Base-by-base conservation (phyloP, 2,113 vertebrate genomes). In the Notiomystis cincta region DNA sequence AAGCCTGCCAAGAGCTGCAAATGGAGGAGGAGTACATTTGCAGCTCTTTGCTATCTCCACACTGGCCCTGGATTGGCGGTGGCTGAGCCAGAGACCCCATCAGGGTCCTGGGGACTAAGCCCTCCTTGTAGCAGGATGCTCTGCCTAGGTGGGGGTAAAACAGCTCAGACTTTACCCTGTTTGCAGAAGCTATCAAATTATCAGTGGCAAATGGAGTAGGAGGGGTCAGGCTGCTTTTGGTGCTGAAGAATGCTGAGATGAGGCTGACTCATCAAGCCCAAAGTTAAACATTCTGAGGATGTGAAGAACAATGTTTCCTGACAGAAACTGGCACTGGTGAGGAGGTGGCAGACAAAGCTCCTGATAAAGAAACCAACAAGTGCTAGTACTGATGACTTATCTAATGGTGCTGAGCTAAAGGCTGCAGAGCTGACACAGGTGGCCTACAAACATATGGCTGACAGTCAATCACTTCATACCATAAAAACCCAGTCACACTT, bases 271-370 rank as follows among this genome's bases (percentile, higher is more conserved):
- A 70, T 56, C 35, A 33, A 70, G 64, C 56, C 22, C 56, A 15
- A 56, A 90, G 87, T 90, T 56, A 90, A 90, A 90, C 88, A 90
- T 77, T 90, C 56, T 50, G 42, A 70, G 48, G 71, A 83, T 54
- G 48, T 56, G 80, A 90, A 70, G 57, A 77, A 77, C 88, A 90
- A 90, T 77, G 80, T 83, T 90, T 90, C 56, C 64, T 77, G 88
- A 77, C 80, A 90, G 80, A 90, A 83, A 83, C 48, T 77, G 56
- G 35, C 71, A 83, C 80, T 82, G 57, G 48, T 19, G 42, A 77
- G 64, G 71, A 83, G 88, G 88, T 90, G 88, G 88, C 64, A 90
- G 79, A 83, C 88, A 77, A 83, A 90, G 64, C 65, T 77, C 37
- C 48, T 77, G 79, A 70, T 77, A 83, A 70, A 77, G 42, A 47